Base-by-base conservation (phyloP, 2,113 vertebrate genomes). In the Phasianus colchicus region DNA sequence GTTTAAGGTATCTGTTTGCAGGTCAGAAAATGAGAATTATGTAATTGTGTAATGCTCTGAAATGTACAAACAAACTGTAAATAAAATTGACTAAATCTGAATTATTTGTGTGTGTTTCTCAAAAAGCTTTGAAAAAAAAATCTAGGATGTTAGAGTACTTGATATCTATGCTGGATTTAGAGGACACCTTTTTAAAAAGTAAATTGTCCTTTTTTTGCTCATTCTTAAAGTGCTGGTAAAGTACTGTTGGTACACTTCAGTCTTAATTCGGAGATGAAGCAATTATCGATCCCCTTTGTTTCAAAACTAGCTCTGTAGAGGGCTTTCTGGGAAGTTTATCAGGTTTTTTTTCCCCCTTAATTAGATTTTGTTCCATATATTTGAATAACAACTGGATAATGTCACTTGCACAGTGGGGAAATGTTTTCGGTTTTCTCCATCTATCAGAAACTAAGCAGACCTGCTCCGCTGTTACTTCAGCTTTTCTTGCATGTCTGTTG, bases 1-100 rank as follows among this genome's bases (percentile, higher is more conserved):
- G 57, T 98, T 98, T 98, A 98, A 98, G 98, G 98, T 98, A 98
- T 99, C 99, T 99, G 99, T 99, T 99, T 99, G 99, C 99, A 99
- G 99, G 98, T 99, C 98, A 99, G 99, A 99, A 99, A 99, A 98
- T 98, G 97, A 98, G 96, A 98, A 98, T 54, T 97, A 97, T 98
- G 98, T 98, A 98, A 98, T 98, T 98, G 98, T 98, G 97, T 98
- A 98, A 98, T 98, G 98, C 96, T 98, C 96, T 98, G 97, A 97
- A 98, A 98, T 98, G 98, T 98, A 98, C 92, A 93, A 95, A 50
- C 88, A 72, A 97, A 96, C 90, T 98, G 98, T 98, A 98, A 98
- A 98, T 98, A 98, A 98, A 98, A 98, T 98, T 81, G 83, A 98
- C 98, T 98, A 98, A 98, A 98, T 98, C 98, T 97, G 97, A 98